Evolutionary conservation across 2,888 invertebrate species (phyloP), one percentile per base, ranked within the genome.

Genomic region (Perdita meconis): DNA sequence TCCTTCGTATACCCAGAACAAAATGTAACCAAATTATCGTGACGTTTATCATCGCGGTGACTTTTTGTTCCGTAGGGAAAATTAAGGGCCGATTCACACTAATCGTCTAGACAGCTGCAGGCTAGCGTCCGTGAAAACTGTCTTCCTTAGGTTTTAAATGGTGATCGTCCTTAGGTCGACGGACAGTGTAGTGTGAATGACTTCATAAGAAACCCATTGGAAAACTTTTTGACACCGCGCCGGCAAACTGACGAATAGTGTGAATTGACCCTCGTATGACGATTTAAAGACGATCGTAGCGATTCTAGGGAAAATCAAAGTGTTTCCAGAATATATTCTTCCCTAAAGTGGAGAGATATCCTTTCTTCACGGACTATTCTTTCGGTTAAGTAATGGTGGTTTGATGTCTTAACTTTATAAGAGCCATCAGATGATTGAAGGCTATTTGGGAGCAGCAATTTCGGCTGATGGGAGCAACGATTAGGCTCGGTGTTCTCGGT

Each of bases 11-110:
- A 34, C 16, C 6, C 13, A 19, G 42, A 51, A 47, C 59, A 51
- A 66, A 66, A 73, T 38, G 50, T 56, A 61, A 30, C 22, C 60
- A 53, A 12, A 6, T 34, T 63, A 68, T 59, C 42, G 30, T 42
- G 53, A 16, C 24, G 34, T 69, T 69, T 71, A 65, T 47, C 50
- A 71, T 72, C 19, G 40, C 42, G 38, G 53, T 40, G 57, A n/a
- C n/a, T n/a, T n/a, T n/a, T n/a, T n/a, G n/a, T n/a, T n/a, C n/a
- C n/a, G n/a, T n/a, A n/a, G n/a, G n/a, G n/a, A n/a, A n/a, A n/a
- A n/a, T n/a, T n/a, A n/a, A n/a, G n/a, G n/a, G n/a, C n/a, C n/a
- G n/a, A n/a, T n/a, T n/a, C n/a, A n/a, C n/a, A n/a, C n/a, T n/a
- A n/a, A n/a, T n/a, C n/a, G n/a, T n/a, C n/a, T n/a, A n/a, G n/a